Evolutionary conservation across 1,140 invertebrate genomes (phyloP).

Genomic region (Cherax quadricarinatus): DNA sequence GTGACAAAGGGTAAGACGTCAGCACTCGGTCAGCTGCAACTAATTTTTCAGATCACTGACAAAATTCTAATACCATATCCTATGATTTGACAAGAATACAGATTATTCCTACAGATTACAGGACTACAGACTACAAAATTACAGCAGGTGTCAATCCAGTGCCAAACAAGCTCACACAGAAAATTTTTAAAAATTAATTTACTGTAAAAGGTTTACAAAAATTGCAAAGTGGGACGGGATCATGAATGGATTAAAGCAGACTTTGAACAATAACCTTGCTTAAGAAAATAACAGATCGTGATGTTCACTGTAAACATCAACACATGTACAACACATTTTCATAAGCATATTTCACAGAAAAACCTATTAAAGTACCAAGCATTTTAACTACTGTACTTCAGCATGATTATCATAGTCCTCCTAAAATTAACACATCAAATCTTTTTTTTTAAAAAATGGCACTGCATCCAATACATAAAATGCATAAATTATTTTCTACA

Average conservation of each 20-base stretch:
- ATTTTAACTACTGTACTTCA: neutral
- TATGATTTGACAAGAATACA: neutral
- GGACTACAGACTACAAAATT: neutral
- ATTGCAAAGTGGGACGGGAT: neutral
- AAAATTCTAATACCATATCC: neutral
- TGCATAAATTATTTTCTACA: neutral
- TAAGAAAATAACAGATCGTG: neutral
- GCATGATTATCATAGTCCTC: too few species aligned
- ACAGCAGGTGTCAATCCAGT: neutral
- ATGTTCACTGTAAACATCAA: neutral
- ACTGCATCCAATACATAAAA: neutral
- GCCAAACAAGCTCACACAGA: neutral
- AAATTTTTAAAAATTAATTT: neutral
- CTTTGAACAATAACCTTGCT: neutral
- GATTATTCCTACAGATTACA: too few species aligned
- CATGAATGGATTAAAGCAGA: constrained; percentile 8
- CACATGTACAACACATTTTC: neutral
- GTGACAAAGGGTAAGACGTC: neutral
- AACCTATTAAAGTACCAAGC: neutral
- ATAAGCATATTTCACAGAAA: neutral
- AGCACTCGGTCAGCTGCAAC: neutral
- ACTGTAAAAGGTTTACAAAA: neutral
- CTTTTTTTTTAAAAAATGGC: neutral
- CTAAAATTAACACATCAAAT: neutral
- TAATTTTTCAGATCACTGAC: neutral